Evolutionary conservation across 2,888 invertebrate genomes (phyloP).

Genomic region (Caenorhabditis afra): DNA sequence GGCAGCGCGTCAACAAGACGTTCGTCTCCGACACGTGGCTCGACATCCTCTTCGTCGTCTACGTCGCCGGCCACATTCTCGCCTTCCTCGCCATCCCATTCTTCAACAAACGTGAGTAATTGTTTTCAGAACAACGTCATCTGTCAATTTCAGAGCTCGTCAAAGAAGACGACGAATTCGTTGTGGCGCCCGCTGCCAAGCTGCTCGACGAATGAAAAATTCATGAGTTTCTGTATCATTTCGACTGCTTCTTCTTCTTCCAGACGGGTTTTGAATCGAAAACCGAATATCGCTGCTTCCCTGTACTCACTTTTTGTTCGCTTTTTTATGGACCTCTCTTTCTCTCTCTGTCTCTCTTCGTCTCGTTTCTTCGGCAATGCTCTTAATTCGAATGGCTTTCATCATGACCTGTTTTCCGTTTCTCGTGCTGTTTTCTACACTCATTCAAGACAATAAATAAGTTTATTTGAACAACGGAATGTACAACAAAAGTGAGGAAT

Average conservation of each 20-base stretch:
- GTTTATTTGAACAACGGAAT: slow-evolving; percentile 60
- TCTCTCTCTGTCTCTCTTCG: slow-evolving; percentile 1
- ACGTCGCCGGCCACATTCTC: slow-evolving; percentile 60
- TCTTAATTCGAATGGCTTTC: slow-evolving; percentile 51
- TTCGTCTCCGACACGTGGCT: slow-evolving; percentile 66
- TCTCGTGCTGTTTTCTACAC: slow-evolving; percentile 4
- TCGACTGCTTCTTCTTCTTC: slow-evolving; percentile 8
- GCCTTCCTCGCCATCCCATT: slow-evolving; percentile 66
- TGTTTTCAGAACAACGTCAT: background rate
- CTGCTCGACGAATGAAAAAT: slow-evolving; percentile 24
- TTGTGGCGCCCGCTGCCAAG: slow-evolving; percentile 20
- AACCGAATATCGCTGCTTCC: slow-evolving; percentile 39
- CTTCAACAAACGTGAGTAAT: slow-evolving; percentile 64
- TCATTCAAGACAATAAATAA: slow-evolving; percentile 48
- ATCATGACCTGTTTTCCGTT: slow-evolving; percentile 10
- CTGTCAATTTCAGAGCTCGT: slow-evolving; percentile 56
- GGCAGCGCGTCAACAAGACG: slow-evolving; percentile 59
- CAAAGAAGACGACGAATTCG: slow-evolving; percentile 61
- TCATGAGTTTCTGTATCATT: background rate
- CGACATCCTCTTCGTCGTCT: slow-evolving; percentile 60
- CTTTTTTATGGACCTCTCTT: slow-evolving; percentile 19
- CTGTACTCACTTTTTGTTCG: slow-evolving; percentile 19
- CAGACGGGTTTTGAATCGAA: slow-evolving; percentile 39
- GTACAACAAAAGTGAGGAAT: slow-evolving; percentile 52
- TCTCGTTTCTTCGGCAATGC: slow-evolving; percentile 29